These are phyloP conservation scores for Knipowitschia caucasica DNA, from an alignment of 2,797 vertebrate species.

Conservation along the genomic window DNA sequence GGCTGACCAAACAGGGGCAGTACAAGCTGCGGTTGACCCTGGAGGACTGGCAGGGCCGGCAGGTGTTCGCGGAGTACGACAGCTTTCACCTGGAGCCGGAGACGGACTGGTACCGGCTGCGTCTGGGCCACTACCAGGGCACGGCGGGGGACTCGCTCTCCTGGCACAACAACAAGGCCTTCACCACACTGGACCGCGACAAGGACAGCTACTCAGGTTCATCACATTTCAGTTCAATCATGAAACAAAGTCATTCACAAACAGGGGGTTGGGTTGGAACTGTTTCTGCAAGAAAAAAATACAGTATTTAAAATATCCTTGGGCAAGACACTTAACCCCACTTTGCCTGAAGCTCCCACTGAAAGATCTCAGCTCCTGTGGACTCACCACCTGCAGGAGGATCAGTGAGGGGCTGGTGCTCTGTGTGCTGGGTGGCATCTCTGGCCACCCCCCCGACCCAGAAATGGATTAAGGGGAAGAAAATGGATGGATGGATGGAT, in stretches of 20 bases:
- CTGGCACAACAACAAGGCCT: constrained; percentile 90
- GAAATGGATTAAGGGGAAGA: too few relatives aligned
- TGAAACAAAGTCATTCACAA: too few relatives aligned
- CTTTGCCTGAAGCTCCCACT: too few relatives aligned
- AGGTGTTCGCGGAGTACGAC: constrained; percentile 83
- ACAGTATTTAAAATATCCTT: too few relatives aligned
- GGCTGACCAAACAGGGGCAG: constrained; percentile 79
- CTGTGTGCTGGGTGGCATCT: too few relatives aligned
- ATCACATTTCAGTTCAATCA: neutral
- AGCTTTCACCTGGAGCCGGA: constrained; percentile 84
- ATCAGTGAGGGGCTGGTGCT: too few relatives aligned
- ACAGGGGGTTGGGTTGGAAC: neutral
- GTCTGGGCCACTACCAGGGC: constrained; percentile 84
- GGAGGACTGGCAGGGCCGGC: constrained; percentile 88
- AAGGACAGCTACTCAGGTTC: constrained; percentile 84
- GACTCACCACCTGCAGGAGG: too few relatives aligned
- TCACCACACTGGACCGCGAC: constrained; percentile 89
- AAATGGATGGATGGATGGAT: too few relatives aligned
- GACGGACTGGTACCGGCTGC: constrained; percentile 85
- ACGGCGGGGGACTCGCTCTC: constrained; percentile 88
- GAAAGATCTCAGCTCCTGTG: too few relatives aligned
- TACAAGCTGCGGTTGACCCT: constrained; percentile 82
- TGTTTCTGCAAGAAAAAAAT: too few relatives aligned
- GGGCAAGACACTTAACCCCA: too few relatives aligned
- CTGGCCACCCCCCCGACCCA: too few relatives aligned